Conservation (phyloP, 2,888 invertebrate genomes). For the Epinotia ramella region DNA sequence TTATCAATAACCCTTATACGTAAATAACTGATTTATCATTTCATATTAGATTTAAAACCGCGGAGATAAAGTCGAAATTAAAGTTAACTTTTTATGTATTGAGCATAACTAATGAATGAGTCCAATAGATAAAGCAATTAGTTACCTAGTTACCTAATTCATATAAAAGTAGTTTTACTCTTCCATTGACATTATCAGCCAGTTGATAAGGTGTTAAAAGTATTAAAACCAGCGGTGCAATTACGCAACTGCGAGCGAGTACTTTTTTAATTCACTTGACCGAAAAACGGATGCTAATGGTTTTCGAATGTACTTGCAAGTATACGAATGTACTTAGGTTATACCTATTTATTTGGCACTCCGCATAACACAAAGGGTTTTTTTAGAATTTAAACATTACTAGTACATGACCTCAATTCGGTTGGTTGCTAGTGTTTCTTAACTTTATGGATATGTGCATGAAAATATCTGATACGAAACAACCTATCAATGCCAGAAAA, state of each 20-base stretch:
- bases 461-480: neutral
- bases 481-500: neutral
- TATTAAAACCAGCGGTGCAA: neutral
- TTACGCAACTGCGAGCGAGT: neutral
- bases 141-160: neutral
- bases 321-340: too few relatives aligned
- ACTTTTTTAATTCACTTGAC: neutral
- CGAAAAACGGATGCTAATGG: too few relatives aligned
- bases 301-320: too few relatives aligned
- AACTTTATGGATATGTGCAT: neutral
- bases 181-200: neutral
- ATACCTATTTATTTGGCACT: too few relatives aligned
- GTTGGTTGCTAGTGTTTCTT: neutral
- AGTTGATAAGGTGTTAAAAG: neutral
- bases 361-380: too few relatives aligned
- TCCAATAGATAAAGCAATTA: constrained; percentile 21
- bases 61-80: neutral
- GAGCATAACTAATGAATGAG: neutral
- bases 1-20: neutral
- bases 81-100: neutral
- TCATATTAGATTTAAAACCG: neutral
- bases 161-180: neutral
- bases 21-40: neutral
- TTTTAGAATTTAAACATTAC: too few relatives aligned
- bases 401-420: neutral